A percentile compares a stretch with the other conserved stretches of the same genome.
phyloP scores from a whole-genome alignment of 2,797 vertebrate genomes.

The Mastacembelus armatus region DNA sequence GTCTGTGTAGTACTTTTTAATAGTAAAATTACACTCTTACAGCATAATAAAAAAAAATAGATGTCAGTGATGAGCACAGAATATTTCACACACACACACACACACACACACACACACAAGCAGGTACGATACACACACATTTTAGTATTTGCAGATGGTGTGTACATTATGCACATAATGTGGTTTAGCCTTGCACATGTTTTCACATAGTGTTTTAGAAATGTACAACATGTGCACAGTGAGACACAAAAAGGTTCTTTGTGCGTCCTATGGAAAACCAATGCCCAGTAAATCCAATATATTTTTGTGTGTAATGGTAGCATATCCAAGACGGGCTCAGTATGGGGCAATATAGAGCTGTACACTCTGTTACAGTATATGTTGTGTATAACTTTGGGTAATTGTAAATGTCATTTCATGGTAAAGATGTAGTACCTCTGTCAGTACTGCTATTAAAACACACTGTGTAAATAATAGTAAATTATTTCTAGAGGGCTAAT shows the following conservation, averaged over 20 bases:
- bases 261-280: constrained; percentile 14
- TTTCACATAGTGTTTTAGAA: neutral
- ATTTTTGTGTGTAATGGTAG: neutral
- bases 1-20: neutral
- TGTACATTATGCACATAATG: neutral
- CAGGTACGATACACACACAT: neutral
- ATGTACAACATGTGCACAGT: neutral
- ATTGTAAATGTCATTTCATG: too few species aligned
- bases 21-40: too few species aligned
- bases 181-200: too few species aligned
- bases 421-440: neutral
- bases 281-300: constrained; percentile 9
- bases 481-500: too few species aligned
- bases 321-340: constrained; percentile 18
- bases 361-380: neutral
- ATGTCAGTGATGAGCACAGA: neutral
- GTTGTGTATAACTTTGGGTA: neutral
- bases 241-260: neutral
- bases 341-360: constrained; percentile 39
- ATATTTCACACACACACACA: neutral
- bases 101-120: too few species aligned
- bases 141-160: constrained; percentile 6
- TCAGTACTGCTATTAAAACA: too few species aligned
- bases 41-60: neutral
- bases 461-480: too few species aligned